Percentiles rank a stretch among this genome's conserved stretches.
Evolutionary conservation across 2,888 invertebrate genomes (phyloP).

Genomic region (Amphimallon solstitiale): DNA sequence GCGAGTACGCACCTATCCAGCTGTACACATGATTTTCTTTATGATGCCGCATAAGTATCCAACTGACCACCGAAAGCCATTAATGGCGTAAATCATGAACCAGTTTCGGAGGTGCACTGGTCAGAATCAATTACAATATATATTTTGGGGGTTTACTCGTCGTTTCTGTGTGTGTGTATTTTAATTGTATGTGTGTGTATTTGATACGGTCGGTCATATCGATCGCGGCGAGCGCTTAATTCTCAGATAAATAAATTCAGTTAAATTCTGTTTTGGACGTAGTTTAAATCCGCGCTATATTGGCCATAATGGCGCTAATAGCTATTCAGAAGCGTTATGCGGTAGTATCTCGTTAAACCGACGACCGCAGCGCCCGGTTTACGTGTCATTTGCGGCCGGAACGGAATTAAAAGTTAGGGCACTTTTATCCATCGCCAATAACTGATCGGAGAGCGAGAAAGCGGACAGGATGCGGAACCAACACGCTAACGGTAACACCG

Average conservation of each 20-base stretch:
- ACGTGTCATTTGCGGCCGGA: constrained; percentile 62
- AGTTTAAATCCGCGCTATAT: constrained; percentile 52
- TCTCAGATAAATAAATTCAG: constrained; percentile 40
- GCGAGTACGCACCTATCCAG: neutral
- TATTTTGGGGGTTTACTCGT: constrained; percentile 14
- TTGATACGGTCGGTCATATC: constrained; percentile 15
- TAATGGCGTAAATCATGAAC: constrained; percentile 18
- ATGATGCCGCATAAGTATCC: neutral
- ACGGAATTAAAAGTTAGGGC: constrained; percentile 62
- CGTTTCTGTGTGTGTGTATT: constrained; percentile 10
- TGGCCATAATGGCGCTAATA: constrained; percentile 61
- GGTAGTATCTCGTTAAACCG: constrained; percentile 63
- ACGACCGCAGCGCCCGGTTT: constrained; percentile 59
- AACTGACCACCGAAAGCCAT: constrained; percentile 14
- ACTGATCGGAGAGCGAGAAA: constrained; percentile 46
- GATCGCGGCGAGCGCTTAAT: constrained; percentile 35
- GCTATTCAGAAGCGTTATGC: constrained; percentile 61
- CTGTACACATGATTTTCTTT: constrained; percentile 1
- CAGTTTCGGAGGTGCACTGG: constrained; percentile 19
- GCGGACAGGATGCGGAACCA: neutral
- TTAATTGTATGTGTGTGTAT: neutral
- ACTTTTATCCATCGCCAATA: constrained; percentile 56
- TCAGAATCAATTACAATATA: constrained; percentile 39
- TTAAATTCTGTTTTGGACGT: constrained; percentile 41
- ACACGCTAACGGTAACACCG: neutral